A percentile compares a stretch with the other conserved stretches of the same genome.
Conservation (phyloP, 2,113 vertebrate genomes). For the Ictidomys tridecemlineatus region DNA sequence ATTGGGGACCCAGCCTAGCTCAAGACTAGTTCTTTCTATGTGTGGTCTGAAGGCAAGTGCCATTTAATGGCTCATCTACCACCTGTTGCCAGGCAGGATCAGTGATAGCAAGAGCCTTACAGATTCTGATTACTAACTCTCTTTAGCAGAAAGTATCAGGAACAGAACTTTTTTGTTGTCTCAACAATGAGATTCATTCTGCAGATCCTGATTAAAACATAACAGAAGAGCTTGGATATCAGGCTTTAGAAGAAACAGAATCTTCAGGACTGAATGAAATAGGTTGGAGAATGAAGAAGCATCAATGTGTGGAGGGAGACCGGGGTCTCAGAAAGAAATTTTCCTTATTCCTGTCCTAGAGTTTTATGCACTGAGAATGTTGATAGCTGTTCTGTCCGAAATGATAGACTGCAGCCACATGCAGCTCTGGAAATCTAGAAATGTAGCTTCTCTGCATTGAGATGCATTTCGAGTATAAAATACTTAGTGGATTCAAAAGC, state of each 20-base stretch:
- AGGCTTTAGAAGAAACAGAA: constrained; percentile 24
- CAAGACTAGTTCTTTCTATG: neutral
- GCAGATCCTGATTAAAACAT: neutral
- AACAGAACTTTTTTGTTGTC: constrained; percentile 57
- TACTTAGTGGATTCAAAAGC: neutral
- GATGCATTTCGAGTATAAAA: neutral
- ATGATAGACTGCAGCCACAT: accelerated
- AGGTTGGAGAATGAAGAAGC: neutral
- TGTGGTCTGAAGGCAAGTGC: neutral
- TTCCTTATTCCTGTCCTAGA: neutral
- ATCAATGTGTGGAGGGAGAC: neutral
- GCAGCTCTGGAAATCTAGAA: neutral
- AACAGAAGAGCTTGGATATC: neutral
- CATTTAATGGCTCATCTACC: neutral
- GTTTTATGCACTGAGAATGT: neutral
- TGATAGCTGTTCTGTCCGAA: too few species aligned
- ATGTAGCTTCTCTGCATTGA: neutral
- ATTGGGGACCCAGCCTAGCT: neutral
- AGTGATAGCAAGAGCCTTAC: neutral
- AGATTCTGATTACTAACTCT: constrained; percentile 7
- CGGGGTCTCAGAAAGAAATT: neutral
- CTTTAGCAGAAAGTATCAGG: neutral
- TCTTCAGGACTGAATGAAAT: neutral
- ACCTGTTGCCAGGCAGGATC: constrained; percentile 35
- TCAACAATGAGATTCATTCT: constrained; percentile 49